Evolutionary conservation across 2,888 invertebrate species (phyloP), one percentile per base, ranked within the genome.

Genomic region (Drosophila melanosoma): DNA sequence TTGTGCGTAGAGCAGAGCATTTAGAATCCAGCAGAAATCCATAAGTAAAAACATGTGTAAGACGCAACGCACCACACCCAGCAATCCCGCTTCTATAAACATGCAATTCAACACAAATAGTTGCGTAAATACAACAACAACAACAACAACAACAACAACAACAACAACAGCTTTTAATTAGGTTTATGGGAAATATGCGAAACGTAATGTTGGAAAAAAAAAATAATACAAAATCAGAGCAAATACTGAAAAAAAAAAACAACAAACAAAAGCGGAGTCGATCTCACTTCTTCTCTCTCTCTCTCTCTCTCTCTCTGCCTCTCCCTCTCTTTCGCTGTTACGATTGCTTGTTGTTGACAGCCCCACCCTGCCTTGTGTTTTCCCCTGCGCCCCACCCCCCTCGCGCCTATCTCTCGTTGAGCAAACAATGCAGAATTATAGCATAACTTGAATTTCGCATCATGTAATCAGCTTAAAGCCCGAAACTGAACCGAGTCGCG

Each of bases 111-210:
- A 88, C 79, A 83, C 76, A 81, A 86, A 78, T 78, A 72, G 82
- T 88, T 85, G 88, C 83, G 88, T 85, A 85, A 85, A 83, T 77
- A 54, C 71, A 80, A 33, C 76, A 79, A 36, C 53, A 60, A 36
- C 61, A 59, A 35, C 61, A 68, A 57, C 59, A 66, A 63, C 60
- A 53, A 33, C 76, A 79, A 36, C 53, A 60, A 36, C 61, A 59
- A 35, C 61, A 68, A 57, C 59, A 66, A 63, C 60, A 53, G 70
- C 86, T 80, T 87, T 85, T 89, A 89, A 85, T 85, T 85, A 80
- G 89, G 85, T 89, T 89, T 85, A 88, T 87, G 85, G 89, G 84
- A 85, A 85, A 83, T 74, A 81, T 85, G 84, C 84, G 87, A 86
- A 81, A 78, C 82, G 83, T 81, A 62, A 79, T 48, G 63, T 17